A percentile compares a stretch with the other conserved stretches of the same genome.
Evolutionary conservation across 2,113 vertebrate genomes (phyloP).

Genomic region (Sapajus apella): DNA sequence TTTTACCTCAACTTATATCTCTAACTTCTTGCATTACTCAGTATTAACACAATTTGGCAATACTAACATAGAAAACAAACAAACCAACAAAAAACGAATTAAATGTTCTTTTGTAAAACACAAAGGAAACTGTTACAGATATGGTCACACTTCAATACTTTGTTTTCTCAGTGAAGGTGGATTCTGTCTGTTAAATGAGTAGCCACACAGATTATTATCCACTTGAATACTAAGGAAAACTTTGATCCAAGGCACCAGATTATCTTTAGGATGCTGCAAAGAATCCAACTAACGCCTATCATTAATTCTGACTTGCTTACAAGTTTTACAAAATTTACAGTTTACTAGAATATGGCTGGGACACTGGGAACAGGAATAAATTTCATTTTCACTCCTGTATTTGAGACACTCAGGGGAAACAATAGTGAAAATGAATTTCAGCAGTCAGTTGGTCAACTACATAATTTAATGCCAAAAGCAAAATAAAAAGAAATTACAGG

Average conservation of each 20-base stretch:
- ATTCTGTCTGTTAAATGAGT: background rate
- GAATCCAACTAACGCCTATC: background rate
- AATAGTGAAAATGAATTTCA: background rate
- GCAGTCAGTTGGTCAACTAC: background rate
- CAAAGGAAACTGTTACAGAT: background rate
- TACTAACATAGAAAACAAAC: background rate
- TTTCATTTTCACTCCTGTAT: background rate
- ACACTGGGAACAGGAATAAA: too few relatives aligned
- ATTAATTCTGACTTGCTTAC: background rate
- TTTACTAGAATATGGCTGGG: background rate
- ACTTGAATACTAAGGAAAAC: background rate
- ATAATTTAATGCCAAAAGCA: background rate
- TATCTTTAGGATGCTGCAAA: background rate
- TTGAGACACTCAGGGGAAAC: background rate
- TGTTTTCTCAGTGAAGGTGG: background rate
- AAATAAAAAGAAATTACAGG: background rate
- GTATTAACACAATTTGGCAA: background rate
- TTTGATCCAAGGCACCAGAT: background rate
- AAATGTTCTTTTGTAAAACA: background rate
- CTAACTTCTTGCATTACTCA: constrained; percentile 5
- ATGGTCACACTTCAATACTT: background rate
- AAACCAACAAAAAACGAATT: background rate
- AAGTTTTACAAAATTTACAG: background rate
- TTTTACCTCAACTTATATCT: background rate
- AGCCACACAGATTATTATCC: background rate